These are phyloP conservation scores for Pyrgus malvae DNA, from an alignment of 2,888 invertebrate species.

Conservation along the genomic window DNA sequence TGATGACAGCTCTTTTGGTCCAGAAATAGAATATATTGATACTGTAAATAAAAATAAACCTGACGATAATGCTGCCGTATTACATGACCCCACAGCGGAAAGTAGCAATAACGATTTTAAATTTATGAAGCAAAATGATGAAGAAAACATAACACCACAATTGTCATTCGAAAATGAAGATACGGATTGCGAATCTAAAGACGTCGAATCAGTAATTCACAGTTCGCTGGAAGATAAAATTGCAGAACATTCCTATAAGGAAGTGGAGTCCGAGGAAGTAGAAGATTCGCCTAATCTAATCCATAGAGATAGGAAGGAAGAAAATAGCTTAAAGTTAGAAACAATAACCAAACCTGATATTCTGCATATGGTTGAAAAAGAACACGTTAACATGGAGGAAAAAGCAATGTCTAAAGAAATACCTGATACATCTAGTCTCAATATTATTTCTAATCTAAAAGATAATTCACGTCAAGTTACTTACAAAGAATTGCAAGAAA, in stretches of 20 bases:
- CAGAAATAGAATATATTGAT: background rate
- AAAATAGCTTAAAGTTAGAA: too few relatives aligned
- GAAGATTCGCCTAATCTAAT: too few relatives aligned
- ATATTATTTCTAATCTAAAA: background rate
- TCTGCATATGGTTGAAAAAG: too few relatives aligned
- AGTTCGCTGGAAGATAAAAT: background rate
- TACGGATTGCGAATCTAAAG: background rate
- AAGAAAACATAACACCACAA: background rate
- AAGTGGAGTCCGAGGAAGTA: too few relatives aligned
- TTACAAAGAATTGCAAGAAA: slow-evolving; percentile 55
- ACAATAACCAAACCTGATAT: too few relatives aligned
- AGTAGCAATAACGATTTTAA: background rate
- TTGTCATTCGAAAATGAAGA: background rate
- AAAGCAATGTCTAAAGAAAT: background rate
- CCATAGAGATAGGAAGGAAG: too few relatives aligned
- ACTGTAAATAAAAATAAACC: background rate
- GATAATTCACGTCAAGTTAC: slow-evolving; percentile 3
- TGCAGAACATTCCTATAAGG: background rate
- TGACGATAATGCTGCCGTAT: background rate
- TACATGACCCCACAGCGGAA: background rate
- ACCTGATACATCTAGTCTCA: background rate
- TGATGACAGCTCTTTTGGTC: slow-evolving; percentile 12
- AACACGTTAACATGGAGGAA: background rate
- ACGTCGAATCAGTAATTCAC: background rate
- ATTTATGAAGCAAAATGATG: background rate